phyloP scores from a whole-genome alignment of 35 echinoderm and acorn worm genomes.

The Eucidaris tribuloides region DNA sequence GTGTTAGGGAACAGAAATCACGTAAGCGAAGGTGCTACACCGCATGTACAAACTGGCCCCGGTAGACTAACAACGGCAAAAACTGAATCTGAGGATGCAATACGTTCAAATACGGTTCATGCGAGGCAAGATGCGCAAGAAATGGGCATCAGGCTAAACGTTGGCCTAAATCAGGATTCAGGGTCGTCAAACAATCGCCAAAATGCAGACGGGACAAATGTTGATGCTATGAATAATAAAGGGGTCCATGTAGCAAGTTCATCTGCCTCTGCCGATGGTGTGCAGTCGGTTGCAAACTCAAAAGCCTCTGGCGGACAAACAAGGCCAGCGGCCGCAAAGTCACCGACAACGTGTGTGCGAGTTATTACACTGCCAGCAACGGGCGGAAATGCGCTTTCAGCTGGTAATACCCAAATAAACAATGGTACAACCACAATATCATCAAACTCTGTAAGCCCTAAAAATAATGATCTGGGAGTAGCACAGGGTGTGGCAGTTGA shows the following conservation, averaged over 20 bases:
- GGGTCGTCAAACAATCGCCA: not conserved
- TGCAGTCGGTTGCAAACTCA: not conserved
- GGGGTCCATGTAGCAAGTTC: not conserved
- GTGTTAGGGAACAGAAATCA: slow-evolving; percentile 31
- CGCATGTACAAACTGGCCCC: slow-evolving; percentile 14
- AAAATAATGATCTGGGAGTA: no score
- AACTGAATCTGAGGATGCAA: slow-evolving; percentile 9
- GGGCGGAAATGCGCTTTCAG: not conserved
- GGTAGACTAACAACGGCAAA: slow-evolving; percentile 12
- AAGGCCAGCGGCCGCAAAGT: not conserved
- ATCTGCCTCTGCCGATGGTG: not conserved
- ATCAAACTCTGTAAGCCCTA: no score
- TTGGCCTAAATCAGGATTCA: not conserved
- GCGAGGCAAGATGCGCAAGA: slow-evolving; percentile 12
- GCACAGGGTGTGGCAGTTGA: no score
- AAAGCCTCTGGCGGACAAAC: not conserved
- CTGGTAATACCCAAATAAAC: no score
- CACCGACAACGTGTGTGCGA: slow-evolving; percentile 36
- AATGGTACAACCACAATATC: no score
- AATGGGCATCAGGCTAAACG: not conserved
- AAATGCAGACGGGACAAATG: not conserved
- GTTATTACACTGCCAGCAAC: slow-evolving; percentile 34
- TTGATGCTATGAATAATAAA: slow-evolving; percentile 5
- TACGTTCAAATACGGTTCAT: slow-evolving; percentile 12
- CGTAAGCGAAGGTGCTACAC: slow-evolving; percentile 15